Percentiles rank a stretch among this genome's conserved stretches.
phyloP scores from a whole-genome alignment of 2,888 invertebrate genomes.

The Ellobium chinense region DNA sequence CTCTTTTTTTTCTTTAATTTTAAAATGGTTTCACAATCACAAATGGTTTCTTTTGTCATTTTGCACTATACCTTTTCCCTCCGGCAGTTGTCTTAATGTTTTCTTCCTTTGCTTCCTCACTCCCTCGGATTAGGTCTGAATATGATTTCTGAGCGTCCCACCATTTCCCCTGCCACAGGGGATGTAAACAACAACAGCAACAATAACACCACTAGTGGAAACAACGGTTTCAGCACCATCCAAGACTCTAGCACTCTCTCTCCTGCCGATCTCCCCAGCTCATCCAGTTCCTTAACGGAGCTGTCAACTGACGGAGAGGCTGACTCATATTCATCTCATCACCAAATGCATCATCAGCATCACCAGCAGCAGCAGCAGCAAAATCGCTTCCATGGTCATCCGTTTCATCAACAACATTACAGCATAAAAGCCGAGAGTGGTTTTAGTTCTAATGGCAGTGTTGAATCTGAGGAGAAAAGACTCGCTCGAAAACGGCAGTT shows the following conservation, averaged over 20 bases:
- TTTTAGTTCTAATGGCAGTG: background rate
- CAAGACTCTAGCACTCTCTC: background rate
- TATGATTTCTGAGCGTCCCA: background rate
- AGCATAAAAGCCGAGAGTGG: background rate
- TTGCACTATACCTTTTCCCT: no score
- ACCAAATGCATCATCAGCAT: background rate
- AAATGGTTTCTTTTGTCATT: no score
- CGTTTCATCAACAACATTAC: background rate
- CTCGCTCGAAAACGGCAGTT: background rate
- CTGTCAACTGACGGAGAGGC: background rate
- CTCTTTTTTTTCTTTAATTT: no score
- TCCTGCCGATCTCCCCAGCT: background rate
- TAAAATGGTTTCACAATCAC: no score
- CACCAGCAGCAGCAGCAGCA: background rate
- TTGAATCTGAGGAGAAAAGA: background rate
- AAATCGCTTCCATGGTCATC: background rate
- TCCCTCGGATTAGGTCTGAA: no score
- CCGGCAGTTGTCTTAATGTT: no score
- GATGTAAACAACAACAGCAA: constrained; percentile 20
- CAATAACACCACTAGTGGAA: background rate
- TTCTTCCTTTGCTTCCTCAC: no score
- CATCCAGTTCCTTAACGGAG: background rate
- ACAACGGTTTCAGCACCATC: background rate
- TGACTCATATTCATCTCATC: background rate
- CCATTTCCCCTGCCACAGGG: background rate